Percentiles rank a stretch among this genome's conserved stretches.
Evolutionary conservation across 1,140 invertebrate genomes (phyloP).

Genomic region (Heterodera schachtii): DNA sequence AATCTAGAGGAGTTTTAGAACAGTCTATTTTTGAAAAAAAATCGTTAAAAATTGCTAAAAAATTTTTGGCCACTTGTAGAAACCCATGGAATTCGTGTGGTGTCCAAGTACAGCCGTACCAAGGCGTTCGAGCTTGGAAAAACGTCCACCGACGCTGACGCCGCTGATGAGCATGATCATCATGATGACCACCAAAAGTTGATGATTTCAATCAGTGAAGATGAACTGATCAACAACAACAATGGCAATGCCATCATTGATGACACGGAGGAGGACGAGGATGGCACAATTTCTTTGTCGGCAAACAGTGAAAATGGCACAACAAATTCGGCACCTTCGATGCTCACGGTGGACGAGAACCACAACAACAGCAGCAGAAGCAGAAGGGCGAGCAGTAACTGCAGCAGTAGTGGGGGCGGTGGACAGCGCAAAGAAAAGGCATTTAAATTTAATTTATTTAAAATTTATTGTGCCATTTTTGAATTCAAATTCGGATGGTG

Average conservation of each 20-base stretch:
- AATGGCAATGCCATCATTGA: too few species aligned
- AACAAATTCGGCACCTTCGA: not conserved
- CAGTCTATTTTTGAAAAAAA: too few species aligned
- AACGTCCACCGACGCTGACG: too few species aligned
- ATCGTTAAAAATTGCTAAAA: not conserved
- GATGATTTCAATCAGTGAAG: too few species aligned
- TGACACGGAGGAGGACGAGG: too few species aligned
- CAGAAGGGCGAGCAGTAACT: not conserved
- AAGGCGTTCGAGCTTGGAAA: constrained; percentile 62
- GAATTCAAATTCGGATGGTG: too few species aligned
- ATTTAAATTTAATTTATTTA: not conserved
- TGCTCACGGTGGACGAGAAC: not conserved
- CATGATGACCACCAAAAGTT: too few species aligned
- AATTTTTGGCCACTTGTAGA: constrained; percentile 58
- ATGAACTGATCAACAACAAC: too few species aligned
- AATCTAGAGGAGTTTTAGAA: too few species aligned
- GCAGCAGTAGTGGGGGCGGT: not conserved
- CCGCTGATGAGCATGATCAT: too few species aligned
- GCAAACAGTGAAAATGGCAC: not conserved
- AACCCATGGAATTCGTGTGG: constrained; percentile 65
- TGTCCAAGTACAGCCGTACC: constrained; percentile 62
- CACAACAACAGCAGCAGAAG: not conserved
- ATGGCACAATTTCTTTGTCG: not conserved
- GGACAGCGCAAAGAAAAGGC: not conserved
- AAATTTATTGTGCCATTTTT: too few species aligned